Conservation (phyloP, 2,888 invertebrate species). For the Glaucopsyche alexis region DNA sequence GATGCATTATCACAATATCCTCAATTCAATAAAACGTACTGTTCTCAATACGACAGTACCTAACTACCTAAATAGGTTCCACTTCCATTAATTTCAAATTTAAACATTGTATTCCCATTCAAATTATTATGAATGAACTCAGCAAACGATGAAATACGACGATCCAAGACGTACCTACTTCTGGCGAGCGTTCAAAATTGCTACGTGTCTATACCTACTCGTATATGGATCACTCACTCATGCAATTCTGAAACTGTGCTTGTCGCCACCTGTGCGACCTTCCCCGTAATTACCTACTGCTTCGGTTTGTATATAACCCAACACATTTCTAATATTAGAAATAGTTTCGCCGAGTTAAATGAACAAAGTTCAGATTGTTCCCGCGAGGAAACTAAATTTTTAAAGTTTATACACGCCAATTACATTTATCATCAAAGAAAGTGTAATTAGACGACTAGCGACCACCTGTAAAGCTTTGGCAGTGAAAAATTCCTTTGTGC, state of each 20-base stretch:
- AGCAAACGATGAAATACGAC: background rate
- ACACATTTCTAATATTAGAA: conserved; percentile 40
- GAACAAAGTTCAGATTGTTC: conserved; percentile 40
- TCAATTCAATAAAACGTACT: background rate
- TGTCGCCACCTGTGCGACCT: conserved; percentile 40
- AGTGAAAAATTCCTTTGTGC: background rate
- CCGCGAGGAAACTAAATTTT: conserved; percentile 22
- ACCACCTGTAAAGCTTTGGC: background rate
- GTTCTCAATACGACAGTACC: too few species aligned
- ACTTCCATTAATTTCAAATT: background rate
- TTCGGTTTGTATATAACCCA: conserved; percentile 24
- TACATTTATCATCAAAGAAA: conserved; percentile 7
- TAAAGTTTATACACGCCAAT: conserved; percentile 30
- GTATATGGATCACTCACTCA: conserved; percentile 27
- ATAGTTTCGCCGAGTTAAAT: conserved; percentile 40
- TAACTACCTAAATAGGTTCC: too few species aligned
- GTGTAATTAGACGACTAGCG: background rate
- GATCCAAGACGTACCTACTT: conserved; percentile 4
- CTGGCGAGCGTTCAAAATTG: background rate
- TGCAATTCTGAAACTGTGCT: conserved; percentile 34
- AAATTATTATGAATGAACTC: conserved; percentile 4
- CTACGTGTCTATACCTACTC: background rate
- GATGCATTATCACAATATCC: background rate
- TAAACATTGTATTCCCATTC: background rate
- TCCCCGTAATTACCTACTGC: conserved; percentile 38